phyloP scores from a whole-genome alignment of 2,888 invertebrate species.

The Caenorhabditis sp. region DNA sequence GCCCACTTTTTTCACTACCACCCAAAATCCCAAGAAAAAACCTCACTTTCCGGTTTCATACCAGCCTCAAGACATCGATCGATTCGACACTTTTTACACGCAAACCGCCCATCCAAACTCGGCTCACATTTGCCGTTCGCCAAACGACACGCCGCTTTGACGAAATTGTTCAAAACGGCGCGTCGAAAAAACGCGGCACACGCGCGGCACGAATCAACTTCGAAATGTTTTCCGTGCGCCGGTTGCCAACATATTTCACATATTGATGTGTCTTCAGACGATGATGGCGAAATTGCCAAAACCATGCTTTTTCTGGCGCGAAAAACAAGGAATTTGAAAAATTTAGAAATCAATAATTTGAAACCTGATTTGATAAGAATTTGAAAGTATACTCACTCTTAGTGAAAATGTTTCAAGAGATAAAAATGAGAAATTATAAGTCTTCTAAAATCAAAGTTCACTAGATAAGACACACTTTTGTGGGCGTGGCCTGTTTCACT shows the following conservation, averaged over 20 bases:
- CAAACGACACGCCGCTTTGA: not conserved
- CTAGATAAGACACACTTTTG: too few relatives aligned
- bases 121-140: not conserved
- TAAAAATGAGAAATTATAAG: too few relatives aligned
- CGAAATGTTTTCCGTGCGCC: not conserved
- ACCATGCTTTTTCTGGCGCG: too few relatives aligned
- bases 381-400: too few relatives aligned
- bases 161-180: not conserved
- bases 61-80: not conserved
- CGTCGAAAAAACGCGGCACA: not conserved
- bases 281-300: not conserved
- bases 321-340: too few relatives aligned
- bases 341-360: too few relatives aligned
- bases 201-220: not conserved
- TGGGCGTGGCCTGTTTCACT: too few relatives aligned
- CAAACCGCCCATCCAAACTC: not conserved
- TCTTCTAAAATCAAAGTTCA: too few relatives aligned
- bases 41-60: conserved; percentile 13
- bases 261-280: not conserved
- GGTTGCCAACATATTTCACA: not conserved
- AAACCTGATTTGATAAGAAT: too few relatives aligned
- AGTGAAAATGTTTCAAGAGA: too few relatives aligned
- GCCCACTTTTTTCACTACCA: not conserved
- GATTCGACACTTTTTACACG: conserved; percentile 9
- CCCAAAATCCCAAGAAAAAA: not conserved